phyloP scores from a whole-genome alignment of 2,113 vertebrate species.

The Pterocles burchelli region DNA sequence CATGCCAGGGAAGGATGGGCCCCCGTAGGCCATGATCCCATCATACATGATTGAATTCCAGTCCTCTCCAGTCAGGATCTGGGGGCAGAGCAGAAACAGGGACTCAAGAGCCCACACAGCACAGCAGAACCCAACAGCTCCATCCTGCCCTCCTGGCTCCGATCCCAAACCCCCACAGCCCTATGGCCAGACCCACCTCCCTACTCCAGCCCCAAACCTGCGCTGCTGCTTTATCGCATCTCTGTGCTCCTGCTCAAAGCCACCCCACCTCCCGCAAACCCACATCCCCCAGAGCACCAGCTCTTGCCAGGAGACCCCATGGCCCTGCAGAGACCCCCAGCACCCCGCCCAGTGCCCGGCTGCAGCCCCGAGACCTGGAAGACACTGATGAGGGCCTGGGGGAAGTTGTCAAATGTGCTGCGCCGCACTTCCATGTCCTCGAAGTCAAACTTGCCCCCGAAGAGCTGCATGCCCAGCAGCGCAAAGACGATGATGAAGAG shows the following conservation, averaged over 20 bases:
- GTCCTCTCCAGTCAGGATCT: constrained; percentile 95
- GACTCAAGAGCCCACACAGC: neutral
- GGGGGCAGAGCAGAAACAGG: neutral
- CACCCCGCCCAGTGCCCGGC: neutral
- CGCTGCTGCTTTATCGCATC: accelerated
- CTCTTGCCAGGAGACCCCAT: neutral
- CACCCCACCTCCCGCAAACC: neutral
- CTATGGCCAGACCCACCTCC: neutral
- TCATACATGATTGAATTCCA: constrained; percentile 96
- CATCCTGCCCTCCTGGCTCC: neutral
- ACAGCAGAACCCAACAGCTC: neutral
- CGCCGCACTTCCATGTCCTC: constrained; percentile 82
- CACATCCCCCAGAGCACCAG: neutral
- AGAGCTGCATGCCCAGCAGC: constrained; percentile 97
- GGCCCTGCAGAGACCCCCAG: neutral
- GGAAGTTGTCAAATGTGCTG: constrained; percentile 97
- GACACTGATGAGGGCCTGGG: constrained; percentile 95
- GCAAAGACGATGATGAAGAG: constrained; percentile 96
- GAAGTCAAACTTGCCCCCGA: constrained; percentile 94
- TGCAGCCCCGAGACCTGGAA: constrained; percentile 85
- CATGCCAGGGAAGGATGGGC: constrained; percentile 89
- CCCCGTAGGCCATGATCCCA: constrained; percentile 93
- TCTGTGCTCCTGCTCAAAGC: neutral
- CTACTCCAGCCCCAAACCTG: neutral
- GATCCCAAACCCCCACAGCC: neutral